Evolutionary conservation across 2,113 vertebrate species (phyloP).

Genomic region (Sorex fumeus): DNA sequence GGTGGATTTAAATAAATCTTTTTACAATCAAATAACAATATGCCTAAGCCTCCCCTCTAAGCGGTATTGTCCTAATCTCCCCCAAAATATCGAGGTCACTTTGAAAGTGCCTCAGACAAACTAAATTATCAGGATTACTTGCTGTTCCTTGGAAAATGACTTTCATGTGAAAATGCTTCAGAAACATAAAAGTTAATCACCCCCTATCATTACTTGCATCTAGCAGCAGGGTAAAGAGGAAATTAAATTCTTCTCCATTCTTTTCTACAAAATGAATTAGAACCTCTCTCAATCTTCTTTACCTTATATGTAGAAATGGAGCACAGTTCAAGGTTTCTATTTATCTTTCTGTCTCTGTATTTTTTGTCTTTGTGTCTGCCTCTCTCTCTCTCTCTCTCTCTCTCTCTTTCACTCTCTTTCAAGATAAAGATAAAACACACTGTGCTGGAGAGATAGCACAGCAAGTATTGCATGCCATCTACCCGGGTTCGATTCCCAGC

Average conservation of each 20-base stretch:
- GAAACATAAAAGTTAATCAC: constrained; percentile 77
- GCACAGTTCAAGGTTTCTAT: not conserved
- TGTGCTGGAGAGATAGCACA: too few species aligned
- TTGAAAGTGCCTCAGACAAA: constrained; percentile 69
- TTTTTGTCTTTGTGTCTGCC: too few species aligned
- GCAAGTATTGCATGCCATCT: too few species aligned
- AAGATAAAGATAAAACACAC: constrained; percentile 51
- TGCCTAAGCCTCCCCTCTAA: not conserved
- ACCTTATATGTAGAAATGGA: constrained; percentile 10
- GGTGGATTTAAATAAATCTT: constrained; percentile 64
- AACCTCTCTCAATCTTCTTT: constrained; percentile 51
- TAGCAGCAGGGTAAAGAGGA: constrained; percentile 62
- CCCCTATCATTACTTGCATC: constrained; percentile 75
- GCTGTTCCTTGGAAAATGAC: constrained; percentile 75
- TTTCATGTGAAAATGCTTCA: constrained; percentile 80
- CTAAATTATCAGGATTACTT: constrained; percentile 71
- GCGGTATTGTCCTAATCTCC: constrained; percentile 46
- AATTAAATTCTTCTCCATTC: constrained; percentile 76
- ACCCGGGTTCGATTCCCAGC: too few species aligned
- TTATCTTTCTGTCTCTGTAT: not conserved
- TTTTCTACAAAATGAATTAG: constrained; percentile 70
- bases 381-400: too few species aligned
- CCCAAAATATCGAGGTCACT: constrained; percentile 63
- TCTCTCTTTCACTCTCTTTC: not conserved
- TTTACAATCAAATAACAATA: constrained; percentile 51